Conservation (phyloP, 2,888 invertebrate genomes). For the Tridacna crocea region DNA sequence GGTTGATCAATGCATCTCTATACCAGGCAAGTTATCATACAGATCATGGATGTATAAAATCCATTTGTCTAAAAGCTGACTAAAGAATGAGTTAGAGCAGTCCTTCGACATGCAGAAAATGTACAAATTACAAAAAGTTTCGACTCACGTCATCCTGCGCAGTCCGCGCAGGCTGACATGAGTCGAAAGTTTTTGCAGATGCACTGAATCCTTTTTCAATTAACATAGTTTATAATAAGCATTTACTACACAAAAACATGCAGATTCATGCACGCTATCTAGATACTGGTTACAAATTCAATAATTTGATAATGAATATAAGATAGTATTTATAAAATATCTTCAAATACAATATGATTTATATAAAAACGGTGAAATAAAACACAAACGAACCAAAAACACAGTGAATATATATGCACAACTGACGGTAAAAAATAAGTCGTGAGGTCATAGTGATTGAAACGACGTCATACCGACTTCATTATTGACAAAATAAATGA, state of each 20-base stretch:
- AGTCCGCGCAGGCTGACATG: too few species aligned
- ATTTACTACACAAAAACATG: background rate
- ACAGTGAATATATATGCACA: constrained; percentile 26
- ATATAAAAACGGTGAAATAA: constrained; percentile 6
- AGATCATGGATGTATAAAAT: too few species aligned
- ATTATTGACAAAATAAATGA: background rate
- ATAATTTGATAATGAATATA: background rate
- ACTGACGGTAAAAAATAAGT: constrained; percentile 20
- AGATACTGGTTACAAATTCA: background rate
- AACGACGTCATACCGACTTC: constrained; percentile 12
- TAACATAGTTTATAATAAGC: too few species aligned
- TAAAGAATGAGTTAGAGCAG: too few species aligned
- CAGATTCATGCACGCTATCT: constrained; percentile 10
- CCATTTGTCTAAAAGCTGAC: too few species aligned
- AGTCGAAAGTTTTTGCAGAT: too few species aligned
- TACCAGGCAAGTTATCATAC: too few species aligned
- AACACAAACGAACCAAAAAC: constrained; percentile 22
- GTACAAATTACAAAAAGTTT: too few species aligned
- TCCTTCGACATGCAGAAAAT: too few species aligned
- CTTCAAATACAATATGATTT: background rate
- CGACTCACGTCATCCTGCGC: too few species aligned
- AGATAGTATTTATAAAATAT: background rate
- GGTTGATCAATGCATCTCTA: too few species aligned
- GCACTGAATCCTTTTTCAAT: too few species aligned
- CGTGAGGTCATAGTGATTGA: background rate